These are phyloP conservation scores for Scyliorhinus canicula DNA, from an alignment of 2,797 vertebrate genomes.

Conservation along the genomic window DNA sequence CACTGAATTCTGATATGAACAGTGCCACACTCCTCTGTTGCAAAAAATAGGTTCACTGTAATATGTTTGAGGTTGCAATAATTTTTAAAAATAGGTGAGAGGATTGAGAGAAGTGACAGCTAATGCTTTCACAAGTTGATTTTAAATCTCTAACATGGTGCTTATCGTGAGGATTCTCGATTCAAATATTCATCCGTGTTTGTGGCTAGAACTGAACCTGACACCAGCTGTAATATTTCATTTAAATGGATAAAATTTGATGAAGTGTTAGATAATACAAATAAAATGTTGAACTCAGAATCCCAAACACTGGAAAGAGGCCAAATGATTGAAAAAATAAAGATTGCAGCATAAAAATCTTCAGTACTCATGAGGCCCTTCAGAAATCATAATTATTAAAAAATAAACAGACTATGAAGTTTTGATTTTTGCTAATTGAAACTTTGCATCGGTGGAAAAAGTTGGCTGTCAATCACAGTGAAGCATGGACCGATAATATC, in stretches of 20 bases:
- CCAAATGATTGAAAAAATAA: background rate
- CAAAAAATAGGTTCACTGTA: background rate
- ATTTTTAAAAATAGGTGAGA: background rate
- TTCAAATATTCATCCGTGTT: background rate
- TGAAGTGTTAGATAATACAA: constrained; percentile 33
- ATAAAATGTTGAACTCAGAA: constrained; percentile 36
- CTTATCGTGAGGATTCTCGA: constrained; percentile 23
- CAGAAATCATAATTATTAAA: background rate
- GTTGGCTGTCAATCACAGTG: background rate
- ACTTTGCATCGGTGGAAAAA: background rate
- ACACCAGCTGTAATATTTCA: constrained; percentile 35
- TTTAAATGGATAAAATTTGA: constrained; percentile 32
- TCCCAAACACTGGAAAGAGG: constrained; percentile 1
- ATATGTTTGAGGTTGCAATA: background rate
- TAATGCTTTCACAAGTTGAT: background rate
- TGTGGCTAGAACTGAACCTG: constrained; percentile 1
- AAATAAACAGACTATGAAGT: background rate
- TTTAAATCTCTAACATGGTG: background rate
- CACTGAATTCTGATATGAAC: background rate
- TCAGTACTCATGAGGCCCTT: background rate
- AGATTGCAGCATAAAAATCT: background rate
- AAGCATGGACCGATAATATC: background rate
- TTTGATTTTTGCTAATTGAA: background rate
- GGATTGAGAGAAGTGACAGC: background rate
- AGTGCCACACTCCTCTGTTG: background rate